A percentile compares a stretch with the other conserved stretches of the same genome.
phyloP scores from a whole-genome alignment of 1,140 invertebrate species.

The Augochlora pura region DNA sequence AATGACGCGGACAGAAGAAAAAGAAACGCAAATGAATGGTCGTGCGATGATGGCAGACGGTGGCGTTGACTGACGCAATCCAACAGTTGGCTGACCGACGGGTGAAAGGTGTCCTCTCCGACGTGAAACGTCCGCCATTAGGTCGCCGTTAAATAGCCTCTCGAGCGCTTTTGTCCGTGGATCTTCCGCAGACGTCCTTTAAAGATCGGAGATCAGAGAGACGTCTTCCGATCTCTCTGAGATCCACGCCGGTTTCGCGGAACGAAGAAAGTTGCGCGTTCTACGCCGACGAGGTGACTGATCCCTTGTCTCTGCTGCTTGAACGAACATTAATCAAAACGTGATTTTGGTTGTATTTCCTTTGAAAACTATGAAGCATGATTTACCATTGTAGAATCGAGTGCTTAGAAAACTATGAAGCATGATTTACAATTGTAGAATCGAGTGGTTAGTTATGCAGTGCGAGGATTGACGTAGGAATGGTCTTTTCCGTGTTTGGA shows the following conservation, averaged over 20 bases:
- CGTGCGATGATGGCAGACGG: background rate
- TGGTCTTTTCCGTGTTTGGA: too few relatives aligned
- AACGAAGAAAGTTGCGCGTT: background rate
- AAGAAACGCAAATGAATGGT: constrained; percentile 16
- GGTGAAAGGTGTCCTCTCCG: constrained; percentile 56
- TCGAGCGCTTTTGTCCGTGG: background rate
- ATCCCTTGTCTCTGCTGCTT: too few relatives aligned
- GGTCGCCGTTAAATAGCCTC: constrained; percentile 15
- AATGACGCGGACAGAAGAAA: background rate
- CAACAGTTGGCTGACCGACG: constrained; percentile 53
- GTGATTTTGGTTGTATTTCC: too few relatives aligned
- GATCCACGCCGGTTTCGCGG: background rate
- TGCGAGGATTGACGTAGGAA: too few relatives aligned
- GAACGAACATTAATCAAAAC: too few relatives aligned
- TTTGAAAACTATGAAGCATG: too few relatives aligned
- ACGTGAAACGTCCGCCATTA: constrained; percentile 17
- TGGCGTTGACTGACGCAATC: constrained; percentile 59
- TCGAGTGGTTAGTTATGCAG: too few relatives aligned
- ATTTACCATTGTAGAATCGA: too few relatives aligned
- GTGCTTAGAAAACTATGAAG: too few relatives aligned
- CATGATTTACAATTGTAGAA: too few relatives aligned
- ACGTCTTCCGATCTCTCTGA: background rate
- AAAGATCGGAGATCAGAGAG: background rate
- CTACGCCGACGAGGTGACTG: too few relatives aligned
- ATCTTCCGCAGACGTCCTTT: background rate